These are phyloP conservation scores for Agrotis clavis DNA, from an alignment of 2,888 invertebrate genomes.

Conservation along the genomic window DNA sequence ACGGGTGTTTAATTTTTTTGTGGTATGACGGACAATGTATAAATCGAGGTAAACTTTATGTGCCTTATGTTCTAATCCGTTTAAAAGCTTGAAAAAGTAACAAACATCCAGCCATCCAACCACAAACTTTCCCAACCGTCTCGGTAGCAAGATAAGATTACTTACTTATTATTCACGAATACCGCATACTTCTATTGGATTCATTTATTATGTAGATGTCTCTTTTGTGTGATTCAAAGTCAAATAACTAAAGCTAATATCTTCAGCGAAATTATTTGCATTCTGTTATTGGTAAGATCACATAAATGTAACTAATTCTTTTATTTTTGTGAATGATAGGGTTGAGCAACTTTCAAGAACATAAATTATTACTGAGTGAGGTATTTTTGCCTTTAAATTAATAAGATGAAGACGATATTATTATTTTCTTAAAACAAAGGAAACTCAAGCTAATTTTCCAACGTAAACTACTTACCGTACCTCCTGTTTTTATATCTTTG, in stretches of 20 bases:
- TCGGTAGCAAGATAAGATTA: too few species aligned
- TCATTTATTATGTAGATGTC: background rate
- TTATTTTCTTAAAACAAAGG: slow-evolving; percentile 2
- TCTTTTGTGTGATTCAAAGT: background rate
- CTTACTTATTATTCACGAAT: background rate
- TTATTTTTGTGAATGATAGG: background rate
- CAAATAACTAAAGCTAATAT: background rate
- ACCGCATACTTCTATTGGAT: background rate
- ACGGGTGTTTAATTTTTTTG: too few species aligned
- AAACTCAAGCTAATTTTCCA: slow-evolving; percentile 13
- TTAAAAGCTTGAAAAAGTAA: too few species aligned
- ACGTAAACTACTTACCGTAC: slow-evolving; percentile 26
- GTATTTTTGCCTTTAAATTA: slow-evolving; percentile 8
- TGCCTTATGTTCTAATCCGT: too few species aligned
- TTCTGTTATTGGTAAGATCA: background rate
- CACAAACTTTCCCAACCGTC: too few species aligned
- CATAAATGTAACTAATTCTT: too few species aligned
- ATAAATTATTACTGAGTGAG: background rate
- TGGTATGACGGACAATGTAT: too few species aligned
- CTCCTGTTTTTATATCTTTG: slow-evolving; percentile 13
- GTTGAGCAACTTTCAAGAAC: background rate
- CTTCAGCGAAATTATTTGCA: background rate
- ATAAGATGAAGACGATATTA: background rate
- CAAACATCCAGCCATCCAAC: too few species aligned
- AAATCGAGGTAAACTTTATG: too few species aligned